A percentile compares a stretch with the other conserved stretches of the same genome.
Evolutionary conservation across 2,113 vertebrate species (phyloP).

Genomic region (Crotalus tigris): DNA sequence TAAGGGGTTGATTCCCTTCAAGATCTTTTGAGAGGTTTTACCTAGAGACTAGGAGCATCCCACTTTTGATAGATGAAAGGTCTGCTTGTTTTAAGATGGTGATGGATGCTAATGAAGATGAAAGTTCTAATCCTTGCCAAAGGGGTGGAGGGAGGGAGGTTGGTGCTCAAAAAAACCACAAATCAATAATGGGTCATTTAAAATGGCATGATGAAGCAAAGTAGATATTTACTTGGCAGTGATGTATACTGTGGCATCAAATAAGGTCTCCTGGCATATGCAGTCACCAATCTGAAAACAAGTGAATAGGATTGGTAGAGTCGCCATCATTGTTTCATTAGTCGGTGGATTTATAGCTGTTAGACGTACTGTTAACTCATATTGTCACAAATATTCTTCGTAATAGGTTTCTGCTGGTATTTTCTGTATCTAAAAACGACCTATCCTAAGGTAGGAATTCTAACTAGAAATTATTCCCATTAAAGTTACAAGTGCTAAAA

Average conservation of each 20-base stretch:
- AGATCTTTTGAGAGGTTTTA: background rate
- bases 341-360: background rate
- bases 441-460: background rate
- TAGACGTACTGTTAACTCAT: background rate
- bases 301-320: background rate
- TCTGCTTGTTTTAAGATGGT: background rate
- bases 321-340: background rate
- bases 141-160: background rate
- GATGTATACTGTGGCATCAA: background rate
- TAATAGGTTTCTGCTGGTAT: background rate
- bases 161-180: background rate
- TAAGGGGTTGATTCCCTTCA: background rate
- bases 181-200: background rate
- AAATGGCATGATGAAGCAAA: background rate
- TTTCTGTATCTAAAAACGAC: background rate
- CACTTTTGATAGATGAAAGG: background rate
- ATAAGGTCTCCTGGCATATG: background rate
- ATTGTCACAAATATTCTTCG: background rate
- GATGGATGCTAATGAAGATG: background rate
- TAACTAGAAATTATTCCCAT: background rate
- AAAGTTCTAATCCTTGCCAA: background rate
- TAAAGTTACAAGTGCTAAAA: background rate
- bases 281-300: background rate
- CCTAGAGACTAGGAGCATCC: background rate
- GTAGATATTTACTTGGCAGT: background rate